Evolutionary conservation across 2,113 vertebrate species (phyloP).

Genomic region (Numida meleagris): DNA sequence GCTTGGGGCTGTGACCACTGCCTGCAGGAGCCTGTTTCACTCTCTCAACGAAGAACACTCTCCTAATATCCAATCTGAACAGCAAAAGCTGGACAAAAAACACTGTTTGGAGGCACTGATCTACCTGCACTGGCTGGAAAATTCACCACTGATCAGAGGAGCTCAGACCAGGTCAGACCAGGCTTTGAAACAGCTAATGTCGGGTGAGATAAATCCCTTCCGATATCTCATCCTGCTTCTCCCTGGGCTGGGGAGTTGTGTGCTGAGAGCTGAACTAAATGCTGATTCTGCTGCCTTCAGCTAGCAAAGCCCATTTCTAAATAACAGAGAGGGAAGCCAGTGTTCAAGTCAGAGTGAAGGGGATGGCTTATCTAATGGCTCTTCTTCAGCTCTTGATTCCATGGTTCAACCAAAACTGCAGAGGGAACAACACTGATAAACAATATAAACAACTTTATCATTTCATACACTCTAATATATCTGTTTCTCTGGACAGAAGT

Average conservation of each 20-base stretch:
- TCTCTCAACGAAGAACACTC: neutral
- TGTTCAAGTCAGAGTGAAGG: neutral
- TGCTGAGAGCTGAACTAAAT: neutral
- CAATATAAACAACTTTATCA: neutral
- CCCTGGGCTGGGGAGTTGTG: neutral
- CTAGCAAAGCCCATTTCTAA: neutral
- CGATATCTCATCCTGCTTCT: neutral
- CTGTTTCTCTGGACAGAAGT: neutral
- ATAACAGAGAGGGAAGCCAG: neutral
- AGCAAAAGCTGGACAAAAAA: neutral
- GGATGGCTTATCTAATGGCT: neutral
- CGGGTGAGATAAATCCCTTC: neutral
- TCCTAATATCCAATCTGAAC: neutral
- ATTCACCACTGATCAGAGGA: neutral
- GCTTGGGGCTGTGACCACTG: neutral
- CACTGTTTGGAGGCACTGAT: neutral
- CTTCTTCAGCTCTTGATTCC: neutral
- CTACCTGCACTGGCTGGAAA: neutral
- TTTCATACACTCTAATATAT: neutral
- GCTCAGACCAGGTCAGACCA: neutral
- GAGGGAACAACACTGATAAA: neutral
- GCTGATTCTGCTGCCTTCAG: neutral
- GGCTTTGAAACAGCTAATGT: neutral
- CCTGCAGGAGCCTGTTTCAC: neutral
- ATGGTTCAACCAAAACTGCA: neutral